A percentile compares a stretch with the other conserved stretches of the same genome.
Conservation (phyloP, 2,797 vertebrate genomes). For the Nothura maculosa region DNA sequence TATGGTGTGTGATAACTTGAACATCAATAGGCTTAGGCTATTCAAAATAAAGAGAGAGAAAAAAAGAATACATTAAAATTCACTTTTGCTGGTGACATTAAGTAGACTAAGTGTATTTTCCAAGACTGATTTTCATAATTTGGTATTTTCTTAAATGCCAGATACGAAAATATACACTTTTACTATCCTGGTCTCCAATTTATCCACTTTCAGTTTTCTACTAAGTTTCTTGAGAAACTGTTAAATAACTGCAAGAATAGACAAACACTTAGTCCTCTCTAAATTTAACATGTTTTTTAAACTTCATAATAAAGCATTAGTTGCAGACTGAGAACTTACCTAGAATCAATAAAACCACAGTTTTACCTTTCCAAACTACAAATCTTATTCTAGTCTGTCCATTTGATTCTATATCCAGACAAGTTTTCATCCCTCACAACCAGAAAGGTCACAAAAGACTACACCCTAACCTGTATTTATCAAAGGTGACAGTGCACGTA, state of each 20-base stretch:
- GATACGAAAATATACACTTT: not conserved
- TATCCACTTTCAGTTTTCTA: not conserved
- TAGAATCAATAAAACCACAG: not conserved
- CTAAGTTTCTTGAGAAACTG: not conserved
- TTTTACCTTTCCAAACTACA: not conserved
- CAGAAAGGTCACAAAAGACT: not conserved
- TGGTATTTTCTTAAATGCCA: not conserved
- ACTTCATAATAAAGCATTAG: not conserved
- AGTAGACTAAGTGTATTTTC: not conserved
- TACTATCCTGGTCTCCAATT: not conserved
- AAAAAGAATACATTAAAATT: not conserved
- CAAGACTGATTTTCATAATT: not conserved
- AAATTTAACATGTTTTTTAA: not conserved
- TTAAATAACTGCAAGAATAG: not conserved
- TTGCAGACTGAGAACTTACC: not conserved
- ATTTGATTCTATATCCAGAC: not conserved
- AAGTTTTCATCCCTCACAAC: not conserved
- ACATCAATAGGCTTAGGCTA: slow-evolving; percentile 98
- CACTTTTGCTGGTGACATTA: not conserved
- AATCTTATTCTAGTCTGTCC: not conserved
- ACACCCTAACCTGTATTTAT: not conserved
- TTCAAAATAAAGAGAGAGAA: not conserved
- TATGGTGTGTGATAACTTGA: slow-evolving; percentile 97
- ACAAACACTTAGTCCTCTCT: not conserved
- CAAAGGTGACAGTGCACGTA: fast-evolving